Base-by-base conservation (phyloP, 2,888 invertebrate genomes). In the Hirtodrosophila trivittata region DNA sequence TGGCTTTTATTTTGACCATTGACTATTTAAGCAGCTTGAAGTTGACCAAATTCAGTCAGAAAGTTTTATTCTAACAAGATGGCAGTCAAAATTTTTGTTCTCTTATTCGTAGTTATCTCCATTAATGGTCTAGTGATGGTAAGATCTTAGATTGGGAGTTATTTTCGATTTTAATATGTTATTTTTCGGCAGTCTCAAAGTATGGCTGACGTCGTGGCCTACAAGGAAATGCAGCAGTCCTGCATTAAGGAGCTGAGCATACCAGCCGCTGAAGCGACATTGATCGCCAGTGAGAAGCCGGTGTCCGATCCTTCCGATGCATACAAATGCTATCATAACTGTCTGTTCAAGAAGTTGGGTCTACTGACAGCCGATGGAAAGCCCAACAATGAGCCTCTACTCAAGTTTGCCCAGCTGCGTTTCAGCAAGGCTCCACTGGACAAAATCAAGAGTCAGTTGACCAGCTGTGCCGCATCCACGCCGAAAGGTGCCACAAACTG, bases 191-290 rank as follows among this genome's bases (percentile, higher is more conserved):
- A 80, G 70, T 30, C 63, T 3, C 77, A 86, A 8, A 56, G 46
- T 39, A 60, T 77, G 0, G 50, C 65, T 0, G 81, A 86, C 0
- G 0, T 73, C 33, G 70, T 82, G 6, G 65, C 56, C n/a, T 85
- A 56, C 3, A 58, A 47, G 43, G 46, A 57, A 3, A 41, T 50
- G 21, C 66, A 65, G n/a, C 57, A 77, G 42, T 50, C 62, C 0
- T 86, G 88, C 66, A 60, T 86, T 7, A 86, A 73, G 51, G 72
- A 86, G 28, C 51, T 69, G 8, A 68, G 67, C 0, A 41, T 88
- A 6, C 21, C 55, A 0, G 63, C 42, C 1, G 38, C 39, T 1
- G 86, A 75, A 12, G 83, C 69, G 0, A 33, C 56, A 0, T 52
- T 49, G n/a, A 58, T 87, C 1, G 3, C 14, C 5, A 42, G 30